phyloP scores from a whole-genome alignment of 2,113 vertebrate species.

The Columbina picui region DNA sequence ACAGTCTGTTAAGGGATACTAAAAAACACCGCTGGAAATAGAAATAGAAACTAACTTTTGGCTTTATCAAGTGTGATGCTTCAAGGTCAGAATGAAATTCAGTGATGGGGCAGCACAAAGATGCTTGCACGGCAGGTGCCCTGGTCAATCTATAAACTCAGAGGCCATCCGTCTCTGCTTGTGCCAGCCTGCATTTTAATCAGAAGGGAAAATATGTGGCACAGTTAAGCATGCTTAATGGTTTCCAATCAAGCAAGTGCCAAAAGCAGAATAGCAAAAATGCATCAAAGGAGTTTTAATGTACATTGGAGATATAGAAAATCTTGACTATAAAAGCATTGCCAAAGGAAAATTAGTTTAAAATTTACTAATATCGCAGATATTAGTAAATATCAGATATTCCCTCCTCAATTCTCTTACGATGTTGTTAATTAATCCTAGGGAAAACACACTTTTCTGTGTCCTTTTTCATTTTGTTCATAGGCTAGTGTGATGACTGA shows the following conservation, averaged over 20 bases:
- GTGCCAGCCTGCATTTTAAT: conserved; percentile 67
- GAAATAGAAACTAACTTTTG: conserved; percentile 70
- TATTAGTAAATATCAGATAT: neutral
- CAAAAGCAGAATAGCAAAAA: neutral
- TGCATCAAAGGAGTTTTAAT: neutral
- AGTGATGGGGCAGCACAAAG: conserved; percentile 70
- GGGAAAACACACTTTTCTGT: neutral
- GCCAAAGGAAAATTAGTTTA: neutral
- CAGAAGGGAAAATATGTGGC: conserved; percentile 44
- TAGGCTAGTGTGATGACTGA: neutral
- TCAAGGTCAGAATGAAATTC: conserved; percentile 71
- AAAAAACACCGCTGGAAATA: conserved; percentile 59
- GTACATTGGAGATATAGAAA: neutral
- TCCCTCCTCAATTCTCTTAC: neutral
- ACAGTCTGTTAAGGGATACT: conserved; percentile 54
- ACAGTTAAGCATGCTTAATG: conserved; percentile 34
- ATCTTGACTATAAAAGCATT: neutral
- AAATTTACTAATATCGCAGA: neutral
- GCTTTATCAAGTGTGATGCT: conserved; percentile 70
- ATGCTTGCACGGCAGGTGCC: conserved; percentile 72
- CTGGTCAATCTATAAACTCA: conserved; percentile 73
- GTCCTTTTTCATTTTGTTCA: neutral
- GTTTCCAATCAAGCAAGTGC: conserved; percentile 28
- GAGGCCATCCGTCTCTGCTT: conserved; percentile 66
- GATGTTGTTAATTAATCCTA: neutral